These are phyloP conservation scores for Tokudaia muenninki DNA, from an alignment of 2,797 vertebrate species.

Conservation along the genomic window DNA sequence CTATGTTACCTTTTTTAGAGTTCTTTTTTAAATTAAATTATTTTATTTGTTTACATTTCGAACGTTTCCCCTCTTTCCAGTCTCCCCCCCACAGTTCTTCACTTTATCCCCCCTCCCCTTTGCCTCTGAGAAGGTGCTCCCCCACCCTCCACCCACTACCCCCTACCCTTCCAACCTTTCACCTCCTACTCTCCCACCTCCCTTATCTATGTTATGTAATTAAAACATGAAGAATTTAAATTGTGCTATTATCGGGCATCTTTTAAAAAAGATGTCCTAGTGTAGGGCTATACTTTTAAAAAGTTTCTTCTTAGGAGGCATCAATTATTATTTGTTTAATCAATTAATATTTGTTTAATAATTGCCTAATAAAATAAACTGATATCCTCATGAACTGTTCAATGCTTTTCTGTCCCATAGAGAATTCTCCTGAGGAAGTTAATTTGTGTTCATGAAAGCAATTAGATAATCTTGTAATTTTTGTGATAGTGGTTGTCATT, in stretches of 20 bases:
- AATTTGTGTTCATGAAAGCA: constrained; percentile 36
- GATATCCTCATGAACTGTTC: background rate
- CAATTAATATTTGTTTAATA: constrained; percentile 32
- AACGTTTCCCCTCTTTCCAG: background rate
- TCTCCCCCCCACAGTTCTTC: background rate
- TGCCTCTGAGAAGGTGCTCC: background rate
- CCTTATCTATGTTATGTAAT: constrained; percentile 44
- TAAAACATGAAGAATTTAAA: constrained; percentile 59
- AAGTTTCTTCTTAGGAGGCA: background rate
- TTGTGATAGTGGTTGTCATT: constrained; percentile 1
- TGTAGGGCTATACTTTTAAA: background rate
- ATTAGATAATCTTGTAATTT: constrained; percentile 48
- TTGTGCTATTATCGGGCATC: background rate
- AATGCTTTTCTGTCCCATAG: constrained; percentile 54
- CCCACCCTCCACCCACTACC: background rate
- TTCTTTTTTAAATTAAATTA: background rate
- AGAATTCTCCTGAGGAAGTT: constrained; percentile 51
- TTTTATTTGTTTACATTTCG: background rate
- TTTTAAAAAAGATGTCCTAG: background rate
- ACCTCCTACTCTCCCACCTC: background rate
- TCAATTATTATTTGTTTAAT: constrained; percentile 48
- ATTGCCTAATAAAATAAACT: constrained; percentile 18
- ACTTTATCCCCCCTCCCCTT: background rate
- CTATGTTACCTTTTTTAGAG: constrained; percentile 1
- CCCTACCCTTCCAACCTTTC: background rate